These are phyloP conservation scores for Synanceia verrucosa DNA, from an alignment of 2,797 vertebrate genomes.

Conservation along the genomic window DNA sequence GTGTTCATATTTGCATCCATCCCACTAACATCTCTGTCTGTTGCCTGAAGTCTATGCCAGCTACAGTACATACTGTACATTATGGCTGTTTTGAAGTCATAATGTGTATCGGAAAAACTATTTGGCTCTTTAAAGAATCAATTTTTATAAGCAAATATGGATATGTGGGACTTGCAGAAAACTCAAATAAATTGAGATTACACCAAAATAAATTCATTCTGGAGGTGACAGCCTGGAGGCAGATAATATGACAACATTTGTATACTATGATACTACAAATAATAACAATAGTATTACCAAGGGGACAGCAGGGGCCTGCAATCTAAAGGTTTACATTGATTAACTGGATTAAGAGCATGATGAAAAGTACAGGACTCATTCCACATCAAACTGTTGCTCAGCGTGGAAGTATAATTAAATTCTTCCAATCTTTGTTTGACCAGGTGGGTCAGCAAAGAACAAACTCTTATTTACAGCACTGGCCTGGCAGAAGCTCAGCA, in stretches of 20 bases:
- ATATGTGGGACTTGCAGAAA: conserved; percentile 15
- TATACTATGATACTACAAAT: conserved; percentile 26
- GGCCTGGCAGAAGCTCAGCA: conserved; percentile 47
- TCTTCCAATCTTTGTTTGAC: conserved; percentile 63
- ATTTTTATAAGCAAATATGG: conserved; percentile 36
- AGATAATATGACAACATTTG: conserved; percentile 43
- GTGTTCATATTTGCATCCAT: conserved; percentile 52
- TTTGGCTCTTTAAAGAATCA: conserved; percentile 20
- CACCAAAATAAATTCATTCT: conserved; percentile 18
- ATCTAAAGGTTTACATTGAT: conserved; percentile 56
- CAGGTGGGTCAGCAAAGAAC: conserved; percentile 69
- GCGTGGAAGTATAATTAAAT: conserved; percentile 54
- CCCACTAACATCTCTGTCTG: conserved; percentile 22
- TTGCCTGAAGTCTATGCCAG: conserved; percentile 25
- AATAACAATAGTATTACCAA: conserved; percentile 27
- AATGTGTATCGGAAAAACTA: conserved; percentile 14
- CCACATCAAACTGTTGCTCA: conserved; percentile 47
- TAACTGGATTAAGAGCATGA: conserved; percentile 52
- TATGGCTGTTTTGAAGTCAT: neutral
- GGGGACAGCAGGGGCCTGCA: conserved; percentile 62
- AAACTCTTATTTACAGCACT: conserved; percentile 49
- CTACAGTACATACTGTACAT: neutral
- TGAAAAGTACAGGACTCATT: conserved; percentile 51
- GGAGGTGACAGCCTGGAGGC: conserved; percentile 32
- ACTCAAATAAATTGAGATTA: conserved; percentile 13